phyloP scores from a whole-genome alignment of 2,113 vertebrate species.

The Talpa occidentalis region DNA sequence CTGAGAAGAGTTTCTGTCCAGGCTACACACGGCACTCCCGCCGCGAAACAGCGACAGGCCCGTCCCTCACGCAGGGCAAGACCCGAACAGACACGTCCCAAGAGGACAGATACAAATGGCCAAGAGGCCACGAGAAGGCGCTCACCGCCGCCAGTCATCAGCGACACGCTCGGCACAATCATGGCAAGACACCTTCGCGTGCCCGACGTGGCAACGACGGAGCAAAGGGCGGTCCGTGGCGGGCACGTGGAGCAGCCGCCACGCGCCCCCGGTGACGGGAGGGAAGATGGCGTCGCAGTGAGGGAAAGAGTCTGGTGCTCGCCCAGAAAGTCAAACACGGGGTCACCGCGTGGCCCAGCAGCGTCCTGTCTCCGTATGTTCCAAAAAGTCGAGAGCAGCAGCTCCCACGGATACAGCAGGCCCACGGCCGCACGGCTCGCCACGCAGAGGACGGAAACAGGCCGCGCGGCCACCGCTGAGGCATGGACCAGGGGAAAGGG shows the following conservation, averaged over 20 bases:
- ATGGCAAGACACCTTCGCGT: neutral
- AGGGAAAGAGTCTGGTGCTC: neutral
- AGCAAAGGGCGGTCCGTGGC: neutral
- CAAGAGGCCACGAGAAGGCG: neutral
- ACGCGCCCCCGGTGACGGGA: neutral
- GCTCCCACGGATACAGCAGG: neutral
- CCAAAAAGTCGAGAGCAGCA: neutral
- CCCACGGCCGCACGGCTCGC: neutral
- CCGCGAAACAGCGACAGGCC: neutral
- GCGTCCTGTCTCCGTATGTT: too few species aligned
- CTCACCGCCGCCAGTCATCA: neutral
- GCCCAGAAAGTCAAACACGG: too few species aligned
- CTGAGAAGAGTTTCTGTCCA: neutral
- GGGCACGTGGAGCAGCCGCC: neutral
- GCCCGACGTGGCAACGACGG: neutral
- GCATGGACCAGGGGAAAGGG: neutral
- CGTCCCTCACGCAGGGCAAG: neutral
- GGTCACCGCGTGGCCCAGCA: too few species aligned
- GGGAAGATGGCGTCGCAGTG: neutral
- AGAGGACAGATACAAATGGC: neutral
- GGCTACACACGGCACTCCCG: neutral
- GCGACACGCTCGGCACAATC: neutral
- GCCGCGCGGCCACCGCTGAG: neutral
- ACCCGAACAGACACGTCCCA: neutral
- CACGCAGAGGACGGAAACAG: neutral